A percentile compares a stretch with the other conserved stretches of the same genome.
Conservation (phyloP, 92 coral and sea anemone genomes). For the Desmophyllum pertusum region DNA sequence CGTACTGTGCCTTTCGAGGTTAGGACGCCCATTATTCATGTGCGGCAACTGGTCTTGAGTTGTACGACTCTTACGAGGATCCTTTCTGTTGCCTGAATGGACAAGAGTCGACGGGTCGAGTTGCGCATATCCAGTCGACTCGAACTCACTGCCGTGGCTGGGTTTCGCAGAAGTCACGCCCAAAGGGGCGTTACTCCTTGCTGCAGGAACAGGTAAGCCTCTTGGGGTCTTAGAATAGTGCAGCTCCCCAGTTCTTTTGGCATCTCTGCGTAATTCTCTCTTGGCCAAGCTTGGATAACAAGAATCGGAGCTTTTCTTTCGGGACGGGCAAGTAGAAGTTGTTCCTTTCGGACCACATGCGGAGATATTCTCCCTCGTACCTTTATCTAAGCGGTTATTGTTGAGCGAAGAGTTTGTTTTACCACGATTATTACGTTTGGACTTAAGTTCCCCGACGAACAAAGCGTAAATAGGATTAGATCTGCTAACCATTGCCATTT, state of each 20-base stretch:
- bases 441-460: neutral
- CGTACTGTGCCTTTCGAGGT: neutral
- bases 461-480: neutral
- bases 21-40: neutral
- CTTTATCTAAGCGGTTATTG: neutral
- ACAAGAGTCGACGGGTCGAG: neutral
- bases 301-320: neutral
- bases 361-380: neutral
- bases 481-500: too few relatives aligned
- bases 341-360: neutral
- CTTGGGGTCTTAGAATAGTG: neutral
- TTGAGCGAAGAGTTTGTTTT: neutral
- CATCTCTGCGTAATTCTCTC: neutral
- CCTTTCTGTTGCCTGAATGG: neutral
- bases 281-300: slow-evolving; percentile 6
- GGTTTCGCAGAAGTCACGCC: neutral
- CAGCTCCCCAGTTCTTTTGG: neutral
- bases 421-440: too few relatives aligned
- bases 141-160: neutral
- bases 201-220: neutral
- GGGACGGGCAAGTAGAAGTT: neutral
- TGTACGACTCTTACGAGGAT: neutral
- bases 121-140: neutral
- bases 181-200: neutral
- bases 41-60: neutral